Percentiles rank a stretch among this genome's conserved stretches.
Conservation (phyloP, 2,113 vertebrate genomes). For the Silurus asotus region DNA sequence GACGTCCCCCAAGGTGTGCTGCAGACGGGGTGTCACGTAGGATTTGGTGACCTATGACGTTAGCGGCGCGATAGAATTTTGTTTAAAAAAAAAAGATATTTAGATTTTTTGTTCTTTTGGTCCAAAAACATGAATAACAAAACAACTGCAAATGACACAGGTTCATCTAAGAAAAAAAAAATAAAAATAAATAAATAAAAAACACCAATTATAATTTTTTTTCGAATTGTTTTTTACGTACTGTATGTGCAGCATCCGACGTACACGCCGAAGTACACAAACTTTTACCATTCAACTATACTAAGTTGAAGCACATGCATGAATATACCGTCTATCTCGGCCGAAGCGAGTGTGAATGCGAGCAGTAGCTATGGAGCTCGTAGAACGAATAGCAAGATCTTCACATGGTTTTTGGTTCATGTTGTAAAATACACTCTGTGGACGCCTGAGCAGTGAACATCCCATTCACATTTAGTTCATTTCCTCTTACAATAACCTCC, state of each 20-base stretch:
- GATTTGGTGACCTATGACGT: slow-evolving; percentile 74
- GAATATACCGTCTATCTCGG: not conserved
- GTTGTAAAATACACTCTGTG: too few species aligned
- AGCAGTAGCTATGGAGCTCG: not conserved
- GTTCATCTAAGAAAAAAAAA: too few species aligned
- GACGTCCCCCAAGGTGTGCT: slow-evolving; percentile 66
- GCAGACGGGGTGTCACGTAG: slow-evolving; percentile 57
- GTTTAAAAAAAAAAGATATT: too few species aligned
- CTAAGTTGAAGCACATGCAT: not conserved
- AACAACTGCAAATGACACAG: too few species aligned
- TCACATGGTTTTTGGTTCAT: not conserved
- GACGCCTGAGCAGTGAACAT: too few species aligned
- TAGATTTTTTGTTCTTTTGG: too few species aligned
- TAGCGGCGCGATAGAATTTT: not conserved
- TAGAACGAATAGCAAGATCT: too few species aligned
- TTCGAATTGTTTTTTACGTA: not conserved
- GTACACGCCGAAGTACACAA: not conserved
- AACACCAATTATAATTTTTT: not conserved
- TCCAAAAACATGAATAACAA: too few species aligned
- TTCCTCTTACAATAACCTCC: too few species aligned
- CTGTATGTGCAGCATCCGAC: not conserved
- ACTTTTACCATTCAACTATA: not conserved
- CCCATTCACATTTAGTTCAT: too few species aligned
- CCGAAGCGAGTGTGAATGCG: not conserved
- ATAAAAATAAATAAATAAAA: not conserved